Evolutionary conservation across 2,797 vertebrate genomes (phyloP), one percentile per base, ranked within the genome.

Genomic region (Basileuterus tristriatus): DNA sequence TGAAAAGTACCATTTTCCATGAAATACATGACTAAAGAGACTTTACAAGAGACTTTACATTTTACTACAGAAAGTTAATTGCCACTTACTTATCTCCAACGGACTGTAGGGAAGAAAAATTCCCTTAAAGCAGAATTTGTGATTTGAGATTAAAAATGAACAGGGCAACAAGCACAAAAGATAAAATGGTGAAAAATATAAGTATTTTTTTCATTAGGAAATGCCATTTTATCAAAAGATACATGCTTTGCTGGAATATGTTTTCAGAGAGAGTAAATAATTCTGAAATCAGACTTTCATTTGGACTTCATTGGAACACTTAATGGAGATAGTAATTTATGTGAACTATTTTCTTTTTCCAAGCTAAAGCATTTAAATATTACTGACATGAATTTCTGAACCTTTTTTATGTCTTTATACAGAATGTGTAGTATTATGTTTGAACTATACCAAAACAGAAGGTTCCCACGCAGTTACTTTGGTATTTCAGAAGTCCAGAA

Each of bases 21-120:
- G 44, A 90, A 77, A 69, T 26, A 29, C 4, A 4, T 87, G 62
- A 94, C 71, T 89, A 89, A 92, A 95, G 68, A 78, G 46, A 58
- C 23, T 50, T 53, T 44, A 46, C 24, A 60, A 18, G 39, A 55
- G n/a, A 58, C 77, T 89, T 91, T 49, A 64, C 11, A 46, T 94
- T 95, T 94, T 94, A 44, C 32, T 88, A 69, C 29, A 56, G 63
- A 63, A 90, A 95, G 41, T 86, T 90, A 88, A 93, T 91, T 86
- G 50, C 47, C 70, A 69, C 24, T 88, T 78, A 78, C 27, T 87
- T 76, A 44, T 91, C 52, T 93, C 59, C 49, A 79, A 17, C 3
- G 9, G n/a, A 83, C 76, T 84, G 59, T 19, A 81, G 37, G 27
- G 50, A 69, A 81, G 12, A 94, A 87, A 87, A 91, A 58, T 15